These are phyloP conservation scores for Mellilla xanthometata DNA, from an alignment of 2,888 invertebrate genomes.

Conservation along the genomic window DNA sequence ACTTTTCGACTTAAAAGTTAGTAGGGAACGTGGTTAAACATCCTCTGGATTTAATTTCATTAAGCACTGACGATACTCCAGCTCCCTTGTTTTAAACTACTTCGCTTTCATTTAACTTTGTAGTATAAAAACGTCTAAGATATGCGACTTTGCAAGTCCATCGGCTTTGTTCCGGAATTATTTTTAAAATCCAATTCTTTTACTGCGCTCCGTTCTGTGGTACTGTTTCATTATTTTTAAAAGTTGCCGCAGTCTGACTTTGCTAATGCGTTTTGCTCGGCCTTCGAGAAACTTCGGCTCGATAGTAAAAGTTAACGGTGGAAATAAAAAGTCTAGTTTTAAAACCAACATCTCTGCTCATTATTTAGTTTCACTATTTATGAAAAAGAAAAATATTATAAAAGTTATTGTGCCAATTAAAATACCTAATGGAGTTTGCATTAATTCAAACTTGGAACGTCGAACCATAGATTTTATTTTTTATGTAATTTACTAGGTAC, in stretches of 20 bases:
- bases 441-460: too few relatives aligned
- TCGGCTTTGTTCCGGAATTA: constrained; percentile 30
- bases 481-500: too few relatives aligned
- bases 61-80: constrained; percentile 44
- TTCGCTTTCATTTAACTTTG: constrained; percentile 54
- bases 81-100: constrained; percentile 49
- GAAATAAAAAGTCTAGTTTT: not conserved
- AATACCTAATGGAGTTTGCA: too few relatives aligned
- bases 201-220: constrained; percentile 4
- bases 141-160: constrained; percentile 50
- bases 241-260: constrained; percentile 15
- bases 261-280: constrained; percentile 11
- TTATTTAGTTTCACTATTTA: too few relatives aligned
- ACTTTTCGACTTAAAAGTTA: constrained; percentile 28
- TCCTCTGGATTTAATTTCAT: constrained; percentile 53
- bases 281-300: not conserved
- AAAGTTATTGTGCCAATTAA: too few relatives aligned
- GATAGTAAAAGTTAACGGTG: not conserved
- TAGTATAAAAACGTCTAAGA: constrained; percentile 52
- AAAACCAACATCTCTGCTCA: too few relatives aligned
- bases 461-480: too few relatives aligned
- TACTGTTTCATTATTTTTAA: constrained; percentile 19
- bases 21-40: constrained; percentile 35
- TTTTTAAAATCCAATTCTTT: constrained; percentile 22
- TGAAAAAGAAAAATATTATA: too few relatives aligned